Evolutionary conservation across 2,888 invertebrate species (phyloP).

Genomic region (Leptarthrus brevirostris): DNA sequence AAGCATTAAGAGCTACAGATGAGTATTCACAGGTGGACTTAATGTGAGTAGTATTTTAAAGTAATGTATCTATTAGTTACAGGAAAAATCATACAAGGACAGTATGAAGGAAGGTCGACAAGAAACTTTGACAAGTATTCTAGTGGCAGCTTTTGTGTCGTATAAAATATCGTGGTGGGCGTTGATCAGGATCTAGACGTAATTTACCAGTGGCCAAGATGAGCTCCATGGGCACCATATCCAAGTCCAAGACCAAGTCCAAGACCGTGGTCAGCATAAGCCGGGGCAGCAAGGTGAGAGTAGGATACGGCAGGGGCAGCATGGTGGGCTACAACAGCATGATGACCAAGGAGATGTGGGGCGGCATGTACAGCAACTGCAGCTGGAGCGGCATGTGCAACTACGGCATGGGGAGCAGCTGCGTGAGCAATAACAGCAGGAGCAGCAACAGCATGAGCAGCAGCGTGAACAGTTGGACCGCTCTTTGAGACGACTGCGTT

Average conservation of each 20-base stretch:
- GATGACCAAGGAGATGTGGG: conserved; percentile 57
- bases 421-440: conserved; percentile 40
- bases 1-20: background rate
- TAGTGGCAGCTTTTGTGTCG: conserved; percentile 32
- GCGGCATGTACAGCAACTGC: conserved; percentile 58
- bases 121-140: background rate
- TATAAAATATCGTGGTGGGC: conserved; percentile 32
- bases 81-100: conserved; percentile 4
- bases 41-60: background rate
- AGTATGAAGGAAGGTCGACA: background rate
- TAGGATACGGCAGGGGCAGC: conserved; percentile 55
- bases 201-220: conserved; percentile 63
- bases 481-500: conserved; percentile 67
- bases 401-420: conserved; percentile 44
- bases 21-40: conserved; percentile 41
- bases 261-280: conserved; percentile 60
- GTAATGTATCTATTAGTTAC: conserved; percentile 26
- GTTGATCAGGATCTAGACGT: conserved; percentile 10
- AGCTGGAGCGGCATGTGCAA: conserved; percentile 53
- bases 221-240: conserved; percentile 62
- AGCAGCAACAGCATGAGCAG: conserved; percentile 46
- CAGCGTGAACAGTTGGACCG: conserved; percentile 63
- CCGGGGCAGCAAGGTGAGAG: conserved; percentile 59
- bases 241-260: conserved; percentile 59
- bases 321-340: conserved; percentile 61